Percentiles rank a stretch among this genome's conserved stretches.
phyloP scores from a whole-genome alignment of 2,888 invertebrate species.

The Encarsia formosa region DNA sequence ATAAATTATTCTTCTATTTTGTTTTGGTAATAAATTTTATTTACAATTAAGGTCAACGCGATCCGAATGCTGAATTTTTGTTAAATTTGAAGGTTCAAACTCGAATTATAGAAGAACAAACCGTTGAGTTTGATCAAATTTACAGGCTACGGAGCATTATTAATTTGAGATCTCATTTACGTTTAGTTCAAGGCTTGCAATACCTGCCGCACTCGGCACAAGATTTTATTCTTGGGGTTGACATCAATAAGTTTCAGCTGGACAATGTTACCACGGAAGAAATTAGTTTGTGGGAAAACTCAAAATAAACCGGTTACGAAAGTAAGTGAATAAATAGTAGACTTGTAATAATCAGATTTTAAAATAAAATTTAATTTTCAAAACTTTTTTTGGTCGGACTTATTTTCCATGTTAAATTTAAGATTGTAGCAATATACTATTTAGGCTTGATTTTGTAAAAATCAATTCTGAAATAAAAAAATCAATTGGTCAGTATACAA shows the following conservation, averaged over 20 bases:
- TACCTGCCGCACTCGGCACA: conserved; percentile 60
- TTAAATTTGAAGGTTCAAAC: conserved; percentile 40
- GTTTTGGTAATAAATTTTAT: conserved; percentile 1
- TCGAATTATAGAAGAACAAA: conserved; percentile 31
- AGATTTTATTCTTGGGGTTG: conserved; percentile 59
- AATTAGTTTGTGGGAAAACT: no score
- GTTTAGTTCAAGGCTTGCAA: conserved; percentile 62
- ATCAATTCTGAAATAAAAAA: no score
- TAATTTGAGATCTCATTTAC: conserved; percentile 53
- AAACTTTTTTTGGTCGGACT: no score
- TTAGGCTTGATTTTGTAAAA: no score
- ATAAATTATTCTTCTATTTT: neutral
- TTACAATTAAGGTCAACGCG: conserved; percentile 27
- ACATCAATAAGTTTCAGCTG: conserved; percentile 50
- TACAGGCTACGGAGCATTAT: conserved; percentile 43
- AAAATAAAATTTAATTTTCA: no score
- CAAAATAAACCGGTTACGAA: no score
- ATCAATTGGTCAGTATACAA: no score
- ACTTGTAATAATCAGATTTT: no score
- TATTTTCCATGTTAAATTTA: no score
- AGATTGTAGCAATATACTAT: no score
- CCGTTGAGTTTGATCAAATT: conserved; percentile 34
- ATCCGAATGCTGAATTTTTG: conserved; percentile 33
- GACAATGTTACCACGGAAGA: conserved; percentile 17
- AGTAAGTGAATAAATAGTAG: no score